A percentile compares a stretch with the other conserved stretches of the same genome.
Conservation (phyloP, 2,888 invertebrate species). For the Chymomyza fuscimana region DNA sequence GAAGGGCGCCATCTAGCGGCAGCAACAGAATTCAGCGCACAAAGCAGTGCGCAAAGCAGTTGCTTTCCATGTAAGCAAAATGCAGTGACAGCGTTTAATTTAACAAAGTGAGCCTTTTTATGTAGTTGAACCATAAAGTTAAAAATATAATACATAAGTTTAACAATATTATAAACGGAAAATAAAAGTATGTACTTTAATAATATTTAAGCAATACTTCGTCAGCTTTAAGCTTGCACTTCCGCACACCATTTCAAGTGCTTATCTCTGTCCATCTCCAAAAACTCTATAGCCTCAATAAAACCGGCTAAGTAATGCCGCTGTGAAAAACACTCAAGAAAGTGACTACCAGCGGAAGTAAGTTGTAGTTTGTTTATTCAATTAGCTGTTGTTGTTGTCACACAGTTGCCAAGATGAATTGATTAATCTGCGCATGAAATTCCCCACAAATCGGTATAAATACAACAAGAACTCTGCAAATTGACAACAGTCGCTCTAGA, state of each 20-base stretch:
- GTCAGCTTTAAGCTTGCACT: neutral
- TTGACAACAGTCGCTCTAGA: constrained; percentile 47
- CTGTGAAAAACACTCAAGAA: constrained; percentile 69
- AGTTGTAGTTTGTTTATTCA: constrained; percentile 49
- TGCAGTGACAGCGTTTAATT: no score
- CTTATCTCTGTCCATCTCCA: neutral
- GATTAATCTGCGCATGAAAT: constrained; percentile 54
- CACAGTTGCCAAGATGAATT: constrained; percentile 50
- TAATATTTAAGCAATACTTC: neutral
- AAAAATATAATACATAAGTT: no score
- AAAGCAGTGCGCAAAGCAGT: neutral
- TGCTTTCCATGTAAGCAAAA: no score
- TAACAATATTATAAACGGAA: neutral
- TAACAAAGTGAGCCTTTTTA: neutral
- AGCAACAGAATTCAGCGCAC: no score
- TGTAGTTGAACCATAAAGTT: neutral
- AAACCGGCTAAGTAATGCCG: constrained; percentile 66
- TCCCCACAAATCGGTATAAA: constrained; percentile 51
- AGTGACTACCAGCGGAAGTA: constrained; percentile 63
- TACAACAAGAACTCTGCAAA: constrained; percentile 65
- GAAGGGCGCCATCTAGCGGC: no score
- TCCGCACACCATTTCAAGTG: neutral
- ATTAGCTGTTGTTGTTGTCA: constrained; percentile 53
- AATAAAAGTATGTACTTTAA: neutral
- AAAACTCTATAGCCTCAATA: constrained; percentile 45